Evolutionary conservation across 2,797 vertebrate species (phyloP), one percentile per base, ranked within the genome.

Genomic region (Balearica regulorum): DNA sequence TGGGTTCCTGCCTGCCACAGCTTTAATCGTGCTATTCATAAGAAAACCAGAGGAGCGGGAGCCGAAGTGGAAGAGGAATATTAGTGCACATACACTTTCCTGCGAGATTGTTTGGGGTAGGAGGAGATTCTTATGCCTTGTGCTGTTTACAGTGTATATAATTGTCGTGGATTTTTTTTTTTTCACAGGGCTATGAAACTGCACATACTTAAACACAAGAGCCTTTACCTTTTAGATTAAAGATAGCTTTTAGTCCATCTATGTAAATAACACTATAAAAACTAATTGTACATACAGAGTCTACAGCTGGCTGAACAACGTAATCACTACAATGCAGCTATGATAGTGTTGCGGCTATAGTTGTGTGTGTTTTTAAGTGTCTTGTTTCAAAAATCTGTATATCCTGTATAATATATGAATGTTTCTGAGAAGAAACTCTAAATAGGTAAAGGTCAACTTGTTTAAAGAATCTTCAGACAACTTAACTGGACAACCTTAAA

Each of bases 1-100:
- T 99, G 99, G 99, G 99, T 99, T 51, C 99, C 99, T 1, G 98
- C 98, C 19, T 99, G 99, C 97, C 98, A 99, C 97, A 99, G 98
- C 98, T 99, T 99, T 94, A 99, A 98, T 72, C 98, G 98, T 10
- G 98, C 99, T 3, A 97, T 99, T 73, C 99, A 98, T 44, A 99
- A 99, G 98, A 98, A 98, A 77, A 93, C 94, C 73, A 96, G 97
- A 89, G 98, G 98, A 46, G 91, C 92, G 1, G 98, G 98, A 46
- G 94, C 94, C 1, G 98, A 98, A 70, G 97, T 46, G 64, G 98
- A 98, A 69, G 98, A 98, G 88, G 97, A 98, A 19, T 98, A 96
- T 97, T 98, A 81, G 94, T 90, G 95, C 90, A 91, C 94, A n/a
- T 94, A 84, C 96, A 97, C 96, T 96, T 97, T 97, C 89, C 93